A percentile compares a stretch with the other conserved stretches of the same genome.
Evolutionary conservation across 2,113 vertebrate genomes (phyloP).

Genomic region (Tragelaphus strepsiceros): DNA sequence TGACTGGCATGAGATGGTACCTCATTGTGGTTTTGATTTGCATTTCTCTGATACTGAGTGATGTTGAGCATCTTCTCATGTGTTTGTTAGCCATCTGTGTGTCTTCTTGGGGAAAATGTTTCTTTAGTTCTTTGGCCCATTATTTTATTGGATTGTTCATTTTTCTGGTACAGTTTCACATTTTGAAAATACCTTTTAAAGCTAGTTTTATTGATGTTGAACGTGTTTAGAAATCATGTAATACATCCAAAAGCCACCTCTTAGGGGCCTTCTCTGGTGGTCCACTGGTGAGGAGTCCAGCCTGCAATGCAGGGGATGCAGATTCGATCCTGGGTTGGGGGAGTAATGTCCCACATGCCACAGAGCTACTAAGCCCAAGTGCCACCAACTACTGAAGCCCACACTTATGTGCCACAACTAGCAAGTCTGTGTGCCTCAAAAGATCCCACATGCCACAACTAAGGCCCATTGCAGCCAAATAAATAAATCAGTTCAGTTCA

Average conservation of each 20-base stretch:
- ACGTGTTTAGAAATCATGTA: background rate
- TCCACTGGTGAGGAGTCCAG: background rate
- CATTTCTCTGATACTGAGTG: background rate
- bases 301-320: background rate
- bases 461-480: background rate
- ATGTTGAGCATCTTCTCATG: background rate
- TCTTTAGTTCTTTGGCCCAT: background rate
- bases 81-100: background rate
- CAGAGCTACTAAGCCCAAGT: background rate
- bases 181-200: background rate
- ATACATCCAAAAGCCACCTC: background rate
- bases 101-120: background rate
- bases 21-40: background rate
- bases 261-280: background rate
- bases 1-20: fast-evolving
- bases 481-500: background rate
- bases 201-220: background rate
- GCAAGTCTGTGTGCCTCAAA: background rate
- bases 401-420: background rate
- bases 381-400: background rate
- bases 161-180: background rate
- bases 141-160: background rate
- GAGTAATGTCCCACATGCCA: background rate
- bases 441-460: background rate
- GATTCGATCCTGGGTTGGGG: fast-evolving